These are phyloP conservation scores for Penaeus vannamei DNA, from an alignment of 1,140 invertebrate species.

Conservation along the genomic window DNA sequence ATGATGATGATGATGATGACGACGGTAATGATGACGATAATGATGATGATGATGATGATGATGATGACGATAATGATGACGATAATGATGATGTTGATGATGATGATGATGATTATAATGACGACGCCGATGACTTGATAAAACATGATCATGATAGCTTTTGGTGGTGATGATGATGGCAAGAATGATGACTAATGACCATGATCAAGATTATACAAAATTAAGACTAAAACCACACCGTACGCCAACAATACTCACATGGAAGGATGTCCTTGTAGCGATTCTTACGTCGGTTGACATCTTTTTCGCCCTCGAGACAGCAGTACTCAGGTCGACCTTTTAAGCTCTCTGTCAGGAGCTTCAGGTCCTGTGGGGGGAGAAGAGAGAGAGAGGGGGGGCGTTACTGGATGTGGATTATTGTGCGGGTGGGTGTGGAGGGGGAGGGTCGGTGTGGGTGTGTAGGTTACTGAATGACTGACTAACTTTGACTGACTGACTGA, in stretches of 20 bases:
- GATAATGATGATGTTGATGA: no score
- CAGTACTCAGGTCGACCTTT: conserved; percentile 73
- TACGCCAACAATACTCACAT: conserved; percentile 73
- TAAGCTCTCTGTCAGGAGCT: conserved; percentile 74
- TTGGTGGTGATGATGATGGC: no score
- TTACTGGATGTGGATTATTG: no score
- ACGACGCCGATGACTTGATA: no score
- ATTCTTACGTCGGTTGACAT: conserved; percentile 80
- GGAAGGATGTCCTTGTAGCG: conserved; percentile 83
- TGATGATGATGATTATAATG: no score
- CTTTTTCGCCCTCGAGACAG: conserved; percentile 77
- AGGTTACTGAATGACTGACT: background rate
- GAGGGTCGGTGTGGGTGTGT: background rate
- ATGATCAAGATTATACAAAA: background rate
- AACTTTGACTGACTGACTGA: no score
- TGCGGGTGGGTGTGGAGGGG: background rate
- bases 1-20: no score
- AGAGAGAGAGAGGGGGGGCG: background rate
- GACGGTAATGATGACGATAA: no score
- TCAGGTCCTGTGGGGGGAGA: conserved; percentile 72
- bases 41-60: no score
- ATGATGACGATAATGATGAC: no score
- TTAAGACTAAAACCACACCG: background rate
- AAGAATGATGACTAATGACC: background rate
- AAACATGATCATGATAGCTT: no score